Evolutionary conservation across 1,140 invertebrate genomes (phyloP), one percentile per base, ranked within the genome.

Genomic region (Chrysoperla carnea): DNA sequence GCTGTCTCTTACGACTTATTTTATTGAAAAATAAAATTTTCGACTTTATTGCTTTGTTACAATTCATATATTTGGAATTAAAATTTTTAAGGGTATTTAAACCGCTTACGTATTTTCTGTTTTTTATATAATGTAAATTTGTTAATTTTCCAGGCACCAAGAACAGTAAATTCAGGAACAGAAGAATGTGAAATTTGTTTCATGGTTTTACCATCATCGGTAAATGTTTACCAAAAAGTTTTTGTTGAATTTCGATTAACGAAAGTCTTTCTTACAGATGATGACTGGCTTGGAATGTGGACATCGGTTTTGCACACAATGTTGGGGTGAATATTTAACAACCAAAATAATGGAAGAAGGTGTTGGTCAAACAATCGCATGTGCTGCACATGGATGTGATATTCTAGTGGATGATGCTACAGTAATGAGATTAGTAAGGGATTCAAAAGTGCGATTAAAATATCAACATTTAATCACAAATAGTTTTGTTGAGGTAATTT

Each of bases 321-420:
- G 94, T 60, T 99, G 93, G 93, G 79, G 78, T 52, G 85, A 92
- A 68, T 99, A 98, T 76, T 70, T 99, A 47, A 95, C 90, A 36
- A 94, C 91, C 36, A 97, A 98, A 74, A 96, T 98, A 49, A 89
- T 96, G 76, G 86, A 94, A 63, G 92, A 97, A 67, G 91, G 91
- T 45, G 81, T 93, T 50, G 87, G 86, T 39, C 87, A 95, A 69
- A 94, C 87, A 17, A 96, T 97, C 58, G 85, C 90, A 41, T 97
- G 93, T 64, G 90, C 92, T 40, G 90, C 90, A 43, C 83, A 85
- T 61, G 81, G 76, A 48, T 87, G 84, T 69, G 80, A 86, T 70
- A 96, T 97, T 60, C 70, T 97, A 48, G 90, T 98, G 37, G 93
- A 97, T 64, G 92, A 97, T 74, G 85, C 84, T 37, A 93, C 84